These are phyloP conservation scores for Scaptomyza montana DNA, from an alignment of 1,140 invertebrate species.

Conservation along the genomic window DNA sequence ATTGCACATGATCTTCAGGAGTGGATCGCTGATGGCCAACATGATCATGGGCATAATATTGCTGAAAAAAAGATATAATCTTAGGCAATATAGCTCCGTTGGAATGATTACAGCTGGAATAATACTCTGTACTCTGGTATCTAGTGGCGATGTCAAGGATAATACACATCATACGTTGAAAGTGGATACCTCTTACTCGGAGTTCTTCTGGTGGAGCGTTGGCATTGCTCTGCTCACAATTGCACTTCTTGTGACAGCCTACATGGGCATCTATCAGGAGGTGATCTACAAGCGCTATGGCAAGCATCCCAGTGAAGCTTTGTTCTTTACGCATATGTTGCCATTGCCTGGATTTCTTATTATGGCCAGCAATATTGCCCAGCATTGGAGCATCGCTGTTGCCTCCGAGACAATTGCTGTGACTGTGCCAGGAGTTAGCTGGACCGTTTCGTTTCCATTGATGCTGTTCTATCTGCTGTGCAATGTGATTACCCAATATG, in stretches of 20 bases:
- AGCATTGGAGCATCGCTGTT: slow-evolving; percentile 87
- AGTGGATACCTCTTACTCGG: slow-evolving; percentile 83
- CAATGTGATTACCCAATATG: slow-evolving; percentile 96
- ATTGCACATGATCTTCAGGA: slow-evolving; percentile 98
- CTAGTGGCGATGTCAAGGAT: slow-evolving; percentile 85
- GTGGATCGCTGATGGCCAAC: slow-evolving; percentile 98
- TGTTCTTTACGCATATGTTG: slow-evolving; percentile 91
- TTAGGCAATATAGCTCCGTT: slow-evolving; percentile 96
- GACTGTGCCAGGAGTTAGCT: slow-evolving; percentile 83
- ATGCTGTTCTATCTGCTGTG: slow-evolving; percentile 92
- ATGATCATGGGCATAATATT: slow-evolving; percentile 97
- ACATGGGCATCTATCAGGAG: slow-evolving; percentile 99
- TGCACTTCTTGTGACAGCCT: slow-evolving; percentile 95
- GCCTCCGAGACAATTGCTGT: slow-evolving; percentile 47
- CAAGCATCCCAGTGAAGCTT: slow-evolving; percentile 96
- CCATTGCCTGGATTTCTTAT: slow-evolving; percentile 73
- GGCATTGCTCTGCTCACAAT: slow-evolving; percentile 94
- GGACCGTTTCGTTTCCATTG: slow-evolving; percentile 88
- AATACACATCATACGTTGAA: slow-evolving; percentile 82
- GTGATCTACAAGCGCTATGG: slow-evolving; percentile 93
- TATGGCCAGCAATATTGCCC: slow-evolving; percentile 89
- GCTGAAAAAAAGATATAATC: slow-evolving; percentile 93
- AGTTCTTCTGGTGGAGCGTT: slow-evolving; percentile 91
- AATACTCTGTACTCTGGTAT: slow-evolving; percentile 95
- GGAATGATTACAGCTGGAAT: slow-evolving; percentile 97